Percentiles rank a stretch among this genome's conserved stretches.
Evolutionary conservation across 2,797 vertebrate genomes (phyloP).

Genomic region (Saxicola maurus): DNA sequence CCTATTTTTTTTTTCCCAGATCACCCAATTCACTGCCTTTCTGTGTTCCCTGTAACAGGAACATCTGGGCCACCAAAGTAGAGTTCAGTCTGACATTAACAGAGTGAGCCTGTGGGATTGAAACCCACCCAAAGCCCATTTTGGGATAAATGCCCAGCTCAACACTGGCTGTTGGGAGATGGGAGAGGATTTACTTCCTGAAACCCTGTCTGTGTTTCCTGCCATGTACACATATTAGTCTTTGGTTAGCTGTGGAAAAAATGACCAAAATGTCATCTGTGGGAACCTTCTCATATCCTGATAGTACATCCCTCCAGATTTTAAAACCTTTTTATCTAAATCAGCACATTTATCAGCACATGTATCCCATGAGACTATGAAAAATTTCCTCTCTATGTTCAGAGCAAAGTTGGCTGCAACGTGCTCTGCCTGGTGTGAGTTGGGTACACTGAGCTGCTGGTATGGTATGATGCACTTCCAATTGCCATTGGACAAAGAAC

Average conservation of each 20-base stretch:
- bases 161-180: not conserved
- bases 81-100: not conserved
- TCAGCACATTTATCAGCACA: not conserved
- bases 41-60: not conserved
- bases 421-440: not conserved
- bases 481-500: not conserved
- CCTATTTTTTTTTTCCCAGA: not conserved
- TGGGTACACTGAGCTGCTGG: not conserved
- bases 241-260: not conserved
- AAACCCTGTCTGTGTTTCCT: not conserved
- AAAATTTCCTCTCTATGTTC: not conserved
- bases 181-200: not conserved
- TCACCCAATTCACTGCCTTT: not conserved
- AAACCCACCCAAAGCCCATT: not conserved
- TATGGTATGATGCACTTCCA: not conserved
- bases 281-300: not conserved
- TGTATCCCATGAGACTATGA: not conserved
- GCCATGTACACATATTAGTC: not conserved
- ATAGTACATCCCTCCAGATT: not conserved
- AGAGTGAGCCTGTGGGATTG: fast-evolving
- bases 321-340: not conserved
- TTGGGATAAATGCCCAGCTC: not conserved
- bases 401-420: not conserved
- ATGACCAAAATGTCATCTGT: not conserved
- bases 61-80: not conserved